Evolutionary conservation across 2,888 invertebrate genomes (phyloP), one percentile per base, ranked within the genome.

Genomic region (Apeira syringaria): DNA sequence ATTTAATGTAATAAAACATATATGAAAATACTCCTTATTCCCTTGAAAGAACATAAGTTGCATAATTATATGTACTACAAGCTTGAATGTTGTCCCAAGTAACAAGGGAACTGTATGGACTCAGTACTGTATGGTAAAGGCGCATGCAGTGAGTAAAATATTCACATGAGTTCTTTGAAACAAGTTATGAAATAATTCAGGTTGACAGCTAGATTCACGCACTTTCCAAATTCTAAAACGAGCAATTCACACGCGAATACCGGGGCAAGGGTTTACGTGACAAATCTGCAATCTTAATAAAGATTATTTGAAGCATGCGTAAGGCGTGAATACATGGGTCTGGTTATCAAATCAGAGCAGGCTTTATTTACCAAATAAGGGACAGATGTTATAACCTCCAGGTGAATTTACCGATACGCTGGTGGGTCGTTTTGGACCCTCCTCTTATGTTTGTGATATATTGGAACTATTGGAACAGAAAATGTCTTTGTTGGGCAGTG

Each of bases 321-420:
- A 32, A 10, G 34, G 9, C 22, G 25, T 30, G 38, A 38, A 45
- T 36, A 39, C 36, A 44, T 32, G 37, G 34, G 28, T 27, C 24
- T 32, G 51, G 49, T 44, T 47, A 49, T 53, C 53, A 50, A 50
- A 53, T 50, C 47, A 50, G 45, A 28, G 22, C 28, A 32, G 47
- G 43, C 43, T 50, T 48, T 48, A 47, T 53, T 48, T 50, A 48
- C 41, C 43, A 44, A 50, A 44, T 50, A 53, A 44, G 44, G 50
- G 47, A 46, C 53, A 50, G 53, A 50, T 53, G 53, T 53, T 44
- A 39, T 43, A 49, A 53, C 36, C 45, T 45, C 50, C 46, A 53
- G 49, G 53, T 50, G 53, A 50, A 47, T 47, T 47, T 47, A 49
- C 49, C 49, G 46, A 47, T 45, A 29, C 28, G 29, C 24, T n/a